Conservation (phyloP, 2,888 invertebrate genomes). For the Lampropteryx suffumata region DNA sequence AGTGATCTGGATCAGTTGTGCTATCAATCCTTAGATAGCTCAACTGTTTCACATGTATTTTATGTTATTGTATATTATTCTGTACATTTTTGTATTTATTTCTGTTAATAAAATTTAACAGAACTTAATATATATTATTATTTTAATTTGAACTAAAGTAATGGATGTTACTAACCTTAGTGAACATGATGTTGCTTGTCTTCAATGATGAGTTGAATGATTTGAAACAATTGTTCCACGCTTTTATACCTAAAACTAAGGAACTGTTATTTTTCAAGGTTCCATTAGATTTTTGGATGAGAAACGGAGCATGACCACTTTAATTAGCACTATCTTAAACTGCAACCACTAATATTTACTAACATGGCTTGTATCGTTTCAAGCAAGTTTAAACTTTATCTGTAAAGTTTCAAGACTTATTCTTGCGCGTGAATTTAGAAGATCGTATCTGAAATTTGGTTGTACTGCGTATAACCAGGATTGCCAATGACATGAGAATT, state of each 20-base stretch:
- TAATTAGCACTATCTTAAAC: slow-evolving; percentile 50
- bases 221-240: slow-evolving; percentile 51
- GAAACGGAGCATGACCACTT: slow-evolving; percentile 63
- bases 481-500: slow-evolving; percentile 36
- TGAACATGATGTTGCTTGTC: slow-evolving; percentile 59
- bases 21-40: too few species aligned
- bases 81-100: too few species aligned
- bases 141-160: background rate
- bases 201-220: slow-evolving; percentile 60
- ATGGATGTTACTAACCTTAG: slow-evolving; percentile 50
- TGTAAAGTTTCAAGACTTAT: background rate
- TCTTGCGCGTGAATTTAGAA: slow-evolving; percentile 1
- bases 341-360: slow-evolving; percentile 41
- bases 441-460: slow-evolving; percentile 30
- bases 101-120: too few species aligned
- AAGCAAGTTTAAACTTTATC: slow-evolving; percentile 29
- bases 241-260: slow-evolving; percentile 62
- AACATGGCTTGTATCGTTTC: slow-evolving; percentile 25
- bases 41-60: too few species aligned
- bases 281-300: slow-evolving; percentile 52
- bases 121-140: too few species aligned
- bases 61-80: too few species aligned
- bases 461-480: slow-evolving; percentile 37
- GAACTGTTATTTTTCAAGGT: slow-evolving; percentile 61
- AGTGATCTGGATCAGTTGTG: too few species aligned